Base-by-base conservation (phyloP, 1,140 invertebrate species). In the Chrysomallon squamiferum region DNA sequence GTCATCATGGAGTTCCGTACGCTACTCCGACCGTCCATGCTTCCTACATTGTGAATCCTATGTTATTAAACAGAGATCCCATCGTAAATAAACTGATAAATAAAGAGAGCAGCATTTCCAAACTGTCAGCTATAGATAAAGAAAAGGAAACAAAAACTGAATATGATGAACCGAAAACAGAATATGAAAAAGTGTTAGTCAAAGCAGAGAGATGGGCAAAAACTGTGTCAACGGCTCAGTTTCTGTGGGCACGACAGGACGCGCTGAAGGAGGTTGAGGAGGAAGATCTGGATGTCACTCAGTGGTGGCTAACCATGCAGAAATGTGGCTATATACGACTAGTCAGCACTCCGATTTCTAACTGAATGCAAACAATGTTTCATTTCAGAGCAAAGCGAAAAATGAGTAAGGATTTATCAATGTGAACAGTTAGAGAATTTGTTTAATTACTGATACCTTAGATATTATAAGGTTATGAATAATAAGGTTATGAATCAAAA, bases 201-300 rank as follows among this genome's bases (percentile, higher is more conserved):
- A 75, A 72, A 65, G 65, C 76, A 2, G 76, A 77, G 56, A 77
- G 72, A 38, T 79, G 77, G 79, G 29, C 73, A 4, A 69, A 58
- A 33, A 67, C 69, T 0, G 65, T 77, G 30, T 67, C 75, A 25
- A 76, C 73, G 9, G 57, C 68, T 5, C 74, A 76, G 38, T 58
- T 77, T 38, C 50, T 68, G 15, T 71, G 72, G 50, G 72, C 71
- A 9, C 75, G 75, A 52, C 67, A 75, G 56, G 56, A 74, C 15
- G 68, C 69, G 7, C 59, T 78, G 25, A 71, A 68, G 32, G 73
- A 77, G n/a, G 52, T 78, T 6, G 75, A 72, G 13, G 73, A 72
- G 50, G 75, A 77, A 32, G 74, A 81, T 45, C 49, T 52, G 11
- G 69, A 71, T 20, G 47, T 76, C 50, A 72, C 68, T 3, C 64